Evolutionary conservation across 2,113 vertebrate genomes (phyloP), one percentile per base, ranked within the genome.

Genomic region (Cercocebus atys): DNA sequence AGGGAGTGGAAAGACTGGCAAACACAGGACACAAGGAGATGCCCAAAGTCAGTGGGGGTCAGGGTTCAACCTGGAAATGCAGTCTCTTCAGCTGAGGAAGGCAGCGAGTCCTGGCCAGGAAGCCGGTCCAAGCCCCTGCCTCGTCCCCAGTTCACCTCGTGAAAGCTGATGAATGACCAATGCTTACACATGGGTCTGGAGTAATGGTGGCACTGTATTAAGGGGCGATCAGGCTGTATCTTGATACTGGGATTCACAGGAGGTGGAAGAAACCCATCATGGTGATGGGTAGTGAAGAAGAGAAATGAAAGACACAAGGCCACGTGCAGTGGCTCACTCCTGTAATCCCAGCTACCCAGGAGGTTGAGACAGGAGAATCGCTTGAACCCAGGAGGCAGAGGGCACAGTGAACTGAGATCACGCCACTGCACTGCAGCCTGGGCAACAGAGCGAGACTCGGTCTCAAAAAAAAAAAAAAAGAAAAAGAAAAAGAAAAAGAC

Each of bases 21-120:
- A 30, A 2, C 10, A 8, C 0, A 8, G 45, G 13, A 11, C 30
- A 30, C 0, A 6, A 4, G 83, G 32, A 12, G 57, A 32, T 1
- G 3, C 12, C 72, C 55, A 0, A 20, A 61, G 87, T n/a, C 81
- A 3, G 78, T 61, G 52, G 30, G 22, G 32, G 35, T 13, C 43
- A 13, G 18, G 23, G 8, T 27, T 14, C 72, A 4, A 17, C 20
- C 32, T n/a, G 22, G 40, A 73, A 59, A 45, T 18, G 6, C 30
- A 47, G 14, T 47, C 79, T 22, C 0, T 25, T 17, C 25, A 1
- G n/a, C 22, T n/a, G 14, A 35, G 45, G 30, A 22, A 23, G 11
- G 40, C 2, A 0, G 78, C 0, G 5, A 27, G 40, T 25, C 7
- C 7, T 30, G 55, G 25, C 45, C 13, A 7, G 17, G 52, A 64